Evolutionary conservation across 2,797 vertebrate genomes (phyloP).

Genomic region (Sarcophilus harrisii): DNA sequence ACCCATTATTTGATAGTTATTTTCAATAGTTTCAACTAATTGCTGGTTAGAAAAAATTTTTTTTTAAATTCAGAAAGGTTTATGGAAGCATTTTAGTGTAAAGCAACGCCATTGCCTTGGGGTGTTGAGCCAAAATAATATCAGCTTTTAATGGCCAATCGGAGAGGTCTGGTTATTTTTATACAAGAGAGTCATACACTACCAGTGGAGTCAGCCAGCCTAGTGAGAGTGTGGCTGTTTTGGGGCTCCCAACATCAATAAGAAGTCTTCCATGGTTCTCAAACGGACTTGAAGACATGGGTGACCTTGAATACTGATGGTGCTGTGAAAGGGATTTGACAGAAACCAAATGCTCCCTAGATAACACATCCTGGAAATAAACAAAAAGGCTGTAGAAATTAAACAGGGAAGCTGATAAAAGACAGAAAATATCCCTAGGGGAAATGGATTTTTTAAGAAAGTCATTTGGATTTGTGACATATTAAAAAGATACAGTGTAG

Average conservation of each 20-base stretch:
- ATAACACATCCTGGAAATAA: slow-evolving; percentile 31
- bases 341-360: slow-evolving; percentile 53
- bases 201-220: slow-evolving; percentile 29
- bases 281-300: not conserved
- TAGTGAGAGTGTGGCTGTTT: not conserved
- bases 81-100: slow-evolving; percentile 51
- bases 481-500: slow-evolving; percentile 13
- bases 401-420: not conserved
- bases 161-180: slow-evolving; percentile 47
- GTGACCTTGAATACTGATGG: slow-evolving; percentile 46
- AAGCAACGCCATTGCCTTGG: slow-evolving; percentile 49
- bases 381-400: slow-evolving; percentile 39
- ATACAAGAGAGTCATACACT: not conserved
- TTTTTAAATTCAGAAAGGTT: slow-evolving; percentile 48
- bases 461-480: slow-evolving; percentile 48
- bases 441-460: slow-evolving; percentile 52
- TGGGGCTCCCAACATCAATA: slow-evolving; percentile 15
- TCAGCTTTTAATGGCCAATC: slow-evolving; percentile 33
- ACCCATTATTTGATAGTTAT: slow-evolving; percentile 42
- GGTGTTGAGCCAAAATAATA: slow-evolving; percentile 62
- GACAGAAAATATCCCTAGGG: not conserved
- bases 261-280: slow-evolving; percentile 12
- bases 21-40: slow-evolving; percentile 65
- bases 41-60: slow-evolving; percentile 65
- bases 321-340: slow-evolving; percentile 38